A percentile compares a stretch with the other conserved stretches of the same genome.
Conservation (phyloP, 2,113 vertebrate species). For the Vanacampus margaritifer region DNA sequence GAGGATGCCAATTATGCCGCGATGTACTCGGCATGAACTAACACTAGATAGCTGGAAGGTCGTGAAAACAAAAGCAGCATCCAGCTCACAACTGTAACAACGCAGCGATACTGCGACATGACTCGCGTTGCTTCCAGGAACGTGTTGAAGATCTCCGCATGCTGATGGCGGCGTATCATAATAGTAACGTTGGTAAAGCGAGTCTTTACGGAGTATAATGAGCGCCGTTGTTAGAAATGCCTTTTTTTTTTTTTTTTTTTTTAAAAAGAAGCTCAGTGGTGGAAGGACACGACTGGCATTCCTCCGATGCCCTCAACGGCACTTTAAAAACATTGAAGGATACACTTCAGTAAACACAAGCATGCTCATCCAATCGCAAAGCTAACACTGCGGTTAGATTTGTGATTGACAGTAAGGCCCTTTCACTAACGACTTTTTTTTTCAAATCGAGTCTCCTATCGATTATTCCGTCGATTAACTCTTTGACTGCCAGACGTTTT, state of each 20-base stretch:
- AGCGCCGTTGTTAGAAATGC: conserved; percentile 46
- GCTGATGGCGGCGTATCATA: conserved; percentile 12
- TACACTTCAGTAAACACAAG: too few species aligned
- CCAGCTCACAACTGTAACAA: too few species aligned
- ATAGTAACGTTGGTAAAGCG: conserved; percentile 34
- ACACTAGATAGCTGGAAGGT: not conserved
- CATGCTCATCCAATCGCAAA: too few species aligned
- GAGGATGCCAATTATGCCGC: not conserved
- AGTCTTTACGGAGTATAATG: conserved; percentile 41
- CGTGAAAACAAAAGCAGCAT: not conserved
- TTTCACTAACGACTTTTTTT: too few species aligned
- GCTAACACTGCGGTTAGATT: too few species aligned
- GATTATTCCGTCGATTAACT: too few species aligned
- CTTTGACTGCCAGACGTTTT: too few species aligned
- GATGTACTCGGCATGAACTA: not conserved
- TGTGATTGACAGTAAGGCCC: too few species aligned
- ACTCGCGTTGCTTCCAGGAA: not conserved
- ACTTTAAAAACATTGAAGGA: not conserved
- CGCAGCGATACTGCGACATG: not conserved
- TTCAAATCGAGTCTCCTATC: too few species aligned
- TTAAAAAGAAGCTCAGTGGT: too few species aligned
- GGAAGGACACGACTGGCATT: conserved; percentile 54
- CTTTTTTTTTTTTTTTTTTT: too few species aligned
- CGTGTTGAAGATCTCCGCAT: not conserved
- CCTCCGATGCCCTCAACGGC: conserved; percentile 51